A percentile compares a stretch with the other conserved stretches of the same genome.
These are phyloP conservation scores for Campoplex capitator DNA, from an alignment of 2,888 invertebrate genomes.

Conservation along the genomic window DNA sequence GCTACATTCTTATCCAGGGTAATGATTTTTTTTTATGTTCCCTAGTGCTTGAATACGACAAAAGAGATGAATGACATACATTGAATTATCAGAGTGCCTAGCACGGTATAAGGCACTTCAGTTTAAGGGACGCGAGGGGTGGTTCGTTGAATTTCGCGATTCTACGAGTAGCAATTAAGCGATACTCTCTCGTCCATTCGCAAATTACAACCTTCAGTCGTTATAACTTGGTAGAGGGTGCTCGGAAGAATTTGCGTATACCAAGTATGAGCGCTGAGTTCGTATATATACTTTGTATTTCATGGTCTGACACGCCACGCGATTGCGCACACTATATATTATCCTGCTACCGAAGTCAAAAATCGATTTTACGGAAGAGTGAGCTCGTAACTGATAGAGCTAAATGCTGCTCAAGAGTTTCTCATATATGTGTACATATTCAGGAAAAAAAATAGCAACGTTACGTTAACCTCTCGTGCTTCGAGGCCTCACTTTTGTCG, in stretches of 20 bases:
- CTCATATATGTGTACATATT: conserved; percentile 2
- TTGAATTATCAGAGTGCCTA: conserved; percentile 1
- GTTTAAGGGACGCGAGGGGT: background rate
- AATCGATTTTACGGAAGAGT: conserved; percentile 36
- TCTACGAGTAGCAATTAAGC: conserved; percentile 36
- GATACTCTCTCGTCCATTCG: conserved; percentile 17
- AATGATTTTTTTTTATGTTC: background rate
- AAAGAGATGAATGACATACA: background rate
- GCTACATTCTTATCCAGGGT: background rate
- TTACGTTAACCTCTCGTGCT: conserved; percentile 33
- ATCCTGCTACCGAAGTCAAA: conserved; percentile 11
- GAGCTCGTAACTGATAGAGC: conserved; percentile 29
- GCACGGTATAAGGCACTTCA: background rate
- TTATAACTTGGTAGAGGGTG: conserved; percentile 10
- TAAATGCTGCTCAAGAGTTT: conserved; percentile 21
- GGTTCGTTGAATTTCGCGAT: conserved; percentile 19
- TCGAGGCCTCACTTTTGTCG: conserved; percentile 5
- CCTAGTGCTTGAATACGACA: background rate
- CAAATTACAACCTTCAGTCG: conserved; percentile 37
- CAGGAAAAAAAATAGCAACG: conserved; percentile 18
- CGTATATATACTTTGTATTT: conserved; percentile 31
- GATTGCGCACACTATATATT: background rate
- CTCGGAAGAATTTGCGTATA: conserved; percentile 25
- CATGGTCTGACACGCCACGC: conserved; percentile 44
- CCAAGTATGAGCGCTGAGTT: conserved; percentile 22